A percentile compares a stretch with the other conserved stretches of the same genome.
These are phyloP conservation scores for Parnassius mnemosyne DNA, from an alignment of 2,888 invertebrate species.

Conservation along the genomic window DNA sequence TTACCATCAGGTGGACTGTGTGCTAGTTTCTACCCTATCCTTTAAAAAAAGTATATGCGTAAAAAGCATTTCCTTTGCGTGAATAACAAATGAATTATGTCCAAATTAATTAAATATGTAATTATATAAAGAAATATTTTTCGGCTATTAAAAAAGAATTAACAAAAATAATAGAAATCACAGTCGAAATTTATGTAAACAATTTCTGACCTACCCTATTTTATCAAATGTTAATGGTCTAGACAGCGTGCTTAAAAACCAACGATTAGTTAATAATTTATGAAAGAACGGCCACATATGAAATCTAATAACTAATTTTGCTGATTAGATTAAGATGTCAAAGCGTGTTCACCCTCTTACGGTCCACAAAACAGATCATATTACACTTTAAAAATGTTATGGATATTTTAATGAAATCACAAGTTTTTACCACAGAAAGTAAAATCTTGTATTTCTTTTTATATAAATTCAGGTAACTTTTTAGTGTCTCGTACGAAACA, in stretches of 20 bases:
- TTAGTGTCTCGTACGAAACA: no score
- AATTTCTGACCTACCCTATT: conserved; percentile 63
- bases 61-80: no score
- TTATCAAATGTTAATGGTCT: conserved; percentile 59
- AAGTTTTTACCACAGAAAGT: background rate
- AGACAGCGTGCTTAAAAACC: conserved; percentile 43
- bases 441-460: background rate
- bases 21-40: no score
- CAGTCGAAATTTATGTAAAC: conserved; percentile 20
- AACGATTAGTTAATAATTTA: conserved; percentile 57
- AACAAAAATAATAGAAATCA: conserved; percentile 14
- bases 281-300: conserved; percentile 50
- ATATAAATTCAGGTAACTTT: no score
- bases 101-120: background rate
- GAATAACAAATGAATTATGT: conserved; percentile 2
- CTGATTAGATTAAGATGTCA: conserved; percentile 78
- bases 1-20: no score
- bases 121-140: conserved; percentile 14
- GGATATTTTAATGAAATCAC: conserved; percentile 40
- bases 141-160: conserved; percentile 16
- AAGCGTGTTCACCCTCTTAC: conserved; percentile 56
- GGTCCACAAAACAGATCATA: conserved; percentile 68
- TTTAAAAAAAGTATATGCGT: no score
- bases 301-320: conserved; percentile 65
- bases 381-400: conserved; percentile 50